Evolutionary conservation across 92 coral and sea anemone species (phyloP).

Genomic region (Nematostella vectensis): DNA sequence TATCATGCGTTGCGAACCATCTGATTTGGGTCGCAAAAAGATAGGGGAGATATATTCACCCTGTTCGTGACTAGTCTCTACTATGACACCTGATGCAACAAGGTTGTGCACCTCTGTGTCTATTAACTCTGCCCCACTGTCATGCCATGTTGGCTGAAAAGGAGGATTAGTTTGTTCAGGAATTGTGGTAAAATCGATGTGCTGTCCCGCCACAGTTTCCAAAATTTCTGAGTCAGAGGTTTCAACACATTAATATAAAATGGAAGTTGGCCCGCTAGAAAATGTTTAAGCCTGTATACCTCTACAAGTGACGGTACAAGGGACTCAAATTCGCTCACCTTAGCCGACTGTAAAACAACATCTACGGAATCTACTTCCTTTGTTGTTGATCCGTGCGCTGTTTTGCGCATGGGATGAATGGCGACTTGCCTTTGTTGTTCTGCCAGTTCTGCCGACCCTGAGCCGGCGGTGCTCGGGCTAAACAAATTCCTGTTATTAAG

Average conservation of each 20-base stretch:
- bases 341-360: no score
- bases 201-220: not conserved
- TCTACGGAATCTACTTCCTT: no score
- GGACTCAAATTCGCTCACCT: no score
- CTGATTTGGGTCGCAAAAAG: not conserved
- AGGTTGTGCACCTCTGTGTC: not conserved
- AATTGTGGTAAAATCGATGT: not conserved
- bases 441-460: no score
- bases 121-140: not conserved
- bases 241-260: not conserved
- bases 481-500: no score
- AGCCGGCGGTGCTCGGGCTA: no score
- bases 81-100: not conserved
- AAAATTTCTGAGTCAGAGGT: not conserved
- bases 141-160: not conserved
- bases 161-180: not conserved
- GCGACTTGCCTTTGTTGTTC: no score
- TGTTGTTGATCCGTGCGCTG: no score
- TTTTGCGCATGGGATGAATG: no score
- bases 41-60: slow-evolving; percentile 3
- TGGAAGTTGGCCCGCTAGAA: not conserved
- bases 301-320: no score
- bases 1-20: slow-evolving; percentile 3
- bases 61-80: not conserved
- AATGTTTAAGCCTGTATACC: no score